Percentiles rank a stretch among this genome's conserved stretches.
phyloP scores from a whole-genome alignment of 2,888 invertebrate genomes.

The Alcis repandata region DNA sequence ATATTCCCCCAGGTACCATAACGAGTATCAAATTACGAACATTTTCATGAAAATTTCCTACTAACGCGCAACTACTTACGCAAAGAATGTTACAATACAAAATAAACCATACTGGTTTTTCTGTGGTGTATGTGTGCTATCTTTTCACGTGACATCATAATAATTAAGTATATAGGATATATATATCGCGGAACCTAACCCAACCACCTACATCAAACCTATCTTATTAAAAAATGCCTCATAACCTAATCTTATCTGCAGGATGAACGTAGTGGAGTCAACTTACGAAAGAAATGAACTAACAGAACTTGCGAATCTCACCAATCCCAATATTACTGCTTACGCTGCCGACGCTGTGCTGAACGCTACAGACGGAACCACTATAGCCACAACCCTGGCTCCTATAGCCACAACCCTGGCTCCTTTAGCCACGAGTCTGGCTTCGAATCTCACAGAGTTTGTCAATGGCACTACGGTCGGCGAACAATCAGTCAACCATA shows the following conservation, averaged over 20 bases:
- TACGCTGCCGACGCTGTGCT: slow-evolving; percentile 40
- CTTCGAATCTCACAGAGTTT: slow-evolving; percentile 64
- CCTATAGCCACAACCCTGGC: slow-evolving; percentile 39
- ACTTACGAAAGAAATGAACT: slow-evolving; percentile 33
- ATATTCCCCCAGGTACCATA: too few relatives aligned
- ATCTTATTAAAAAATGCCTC: neutral
- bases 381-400: slow-evolving; percentile 28
- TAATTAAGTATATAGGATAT: too few relatives aligned
- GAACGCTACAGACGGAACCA: slow-evolving; percentile 15
- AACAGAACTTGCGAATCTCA: slow-evolving; percentile 7
- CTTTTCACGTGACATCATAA: too few relatives aligned
- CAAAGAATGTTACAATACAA: too few relatives aligned
- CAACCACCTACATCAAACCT: too few relatives aligned
- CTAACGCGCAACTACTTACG: too few relatives aligned
- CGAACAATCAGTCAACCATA: slow-evolving; percentile 59
- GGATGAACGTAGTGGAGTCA: slow-evolving; percentile 78
- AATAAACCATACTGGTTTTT: too few relatives aligned
- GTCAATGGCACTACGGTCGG: slow-evolving; percentile 58
- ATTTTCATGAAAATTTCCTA: too few relatives aligned
- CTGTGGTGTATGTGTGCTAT: too few relatives aligned
- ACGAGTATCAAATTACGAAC: too few relatives aligned
- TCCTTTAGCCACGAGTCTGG: slow-evolving; percentile 47
- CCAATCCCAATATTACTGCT: slow-evolving; percentile 34
- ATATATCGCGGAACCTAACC: too few relatives aligned
- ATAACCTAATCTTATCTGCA: slow-evolving; percentile 51